Conservation (phyloP, 2,797 vertebrate genomes). For the Epinephelus awoara region DNA sequence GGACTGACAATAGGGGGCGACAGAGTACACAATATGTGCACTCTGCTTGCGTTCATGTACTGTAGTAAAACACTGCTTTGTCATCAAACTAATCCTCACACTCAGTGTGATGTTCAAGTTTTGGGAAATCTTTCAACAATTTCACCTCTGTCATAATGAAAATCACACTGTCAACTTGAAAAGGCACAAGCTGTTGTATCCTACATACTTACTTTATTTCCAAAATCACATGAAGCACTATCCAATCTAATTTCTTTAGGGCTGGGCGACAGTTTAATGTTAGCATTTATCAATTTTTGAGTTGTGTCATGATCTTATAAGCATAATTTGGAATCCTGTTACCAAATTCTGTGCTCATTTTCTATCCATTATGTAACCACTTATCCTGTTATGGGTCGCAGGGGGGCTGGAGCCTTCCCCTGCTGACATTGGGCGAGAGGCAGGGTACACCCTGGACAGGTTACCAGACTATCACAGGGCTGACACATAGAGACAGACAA, state of each 20-base stretch:
- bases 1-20: slow-evolving; percentile 44
- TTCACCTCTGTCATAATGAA: neutral
- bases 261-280: neutral
- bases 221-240: neutral
- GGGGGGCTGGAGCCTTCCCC: too few species aligned
- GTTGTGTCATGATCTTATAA: neutral
- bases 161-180: neutral
- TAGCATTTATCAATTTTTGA: neutral
- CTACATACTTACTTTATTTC: neutral
- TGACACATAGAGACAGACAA: too few species aligned
- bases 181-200: neutral
- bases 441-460: too few species aligned
- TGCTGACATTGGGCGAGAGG: too few species aligned
- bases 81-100: neutral
- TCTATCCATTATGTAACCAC: too few species aligned
- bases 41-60: neutral
- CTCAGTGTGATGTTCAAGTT: neutral
- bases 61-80: neutral
- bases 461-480: too few species aligned
- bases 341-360: neutral
- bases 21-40: slow-evolving; percentile 32
- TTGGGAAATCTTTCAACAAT: neutral
- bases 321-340: neutral
- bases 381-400: too few species aligned
- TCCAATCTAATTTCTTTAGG: neutral